These are phyloP conservation scores for Leptinotarsa texana DNA, from an alignment of 1,140 invertebrate species.

Conservation along the genomic window DNA sequence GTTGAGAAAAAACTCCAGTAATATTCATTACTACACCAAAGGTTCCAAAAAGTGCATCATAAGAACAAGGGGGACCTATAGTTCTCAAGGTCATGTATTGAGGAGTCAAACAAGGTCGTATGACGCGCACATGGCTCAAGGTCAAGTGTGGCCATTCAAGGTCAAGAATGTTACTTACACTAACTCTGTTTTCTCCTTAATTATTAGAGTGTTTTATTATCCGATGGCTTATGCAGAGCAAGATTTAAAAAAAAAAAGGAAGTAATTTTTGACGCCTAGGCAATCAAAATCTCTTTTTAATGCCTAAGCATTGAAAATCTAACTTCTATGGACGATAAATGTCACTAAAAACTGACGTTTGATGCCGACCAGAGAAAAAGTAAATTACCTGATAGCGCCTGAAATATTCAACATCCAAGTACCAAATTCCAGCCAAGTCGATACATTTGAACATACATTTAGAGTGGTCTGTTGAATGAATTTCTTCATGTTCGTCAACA, in stretches of 20 bases:
- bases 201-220: not conserved
- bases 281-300: not conserved
- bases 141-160: too few relatives aligned
- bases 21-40: too few relatives aligned
- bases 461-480: conserved; percentile 64
- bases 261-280: not conserved
- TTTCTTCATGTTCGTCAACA: conserved; percentile 58
- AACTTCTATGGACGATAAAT: not conserved
- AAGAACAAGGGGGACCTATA: too few relatives aligned
- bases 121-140: too few relatives aligned
- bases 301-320: not conserved
- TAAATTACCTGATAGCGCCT: conserved; percentile 67
- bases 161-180: too few relatives aligned
- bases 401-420: conserved; percentile 74
- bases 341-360: not conserved
- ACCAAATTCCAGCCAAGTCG: conserved; percentile 77
- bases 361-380: not conserved
- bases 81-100: too few relatives aligned
- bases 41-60: too few relatives aligned
- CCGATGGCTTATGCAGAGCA: not conserved
- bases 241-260: not conserved
- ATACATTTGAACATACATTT: conserved; percentile 73
- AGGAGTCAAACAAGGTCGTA: too few relatives aligned
- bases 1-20: too few relatives aligned
- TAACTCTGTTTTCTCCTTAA: not conserved